Base-by-base conservation (phyloP, 1,140 invertebrate species). In the Drosophila aff. region DNA sequence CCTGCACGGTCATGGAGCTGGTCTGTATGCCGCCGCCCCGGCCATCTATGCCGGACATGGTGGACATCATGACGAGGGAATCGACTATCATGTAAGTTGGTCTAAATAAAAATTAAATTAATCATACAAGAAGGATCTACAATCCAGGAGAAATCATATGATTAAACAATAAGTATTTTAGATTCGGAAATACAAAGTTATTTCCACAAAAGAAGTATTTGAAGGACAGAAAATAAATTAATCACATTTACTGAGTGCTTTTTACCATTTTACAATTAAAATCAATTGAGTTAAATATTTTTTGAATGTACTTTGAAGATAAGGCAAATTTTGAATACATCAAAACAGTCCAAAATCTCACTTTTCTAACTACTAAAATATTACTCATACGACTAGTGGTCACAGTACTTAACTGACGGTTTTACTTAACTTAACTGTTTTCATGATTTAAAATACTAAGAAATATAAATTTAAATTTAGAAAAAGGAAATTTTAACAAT, bases 41-140 rank as follows among this genome's bases (percentile, higher is more conserved):
- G 89, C 75, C 28, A 69, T 87, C 44, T 91, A 91, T 74, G 91
- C 84, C 60, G 75, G 73, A 28, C 85, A 89, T 68, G 85, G 81
- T 40, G 53, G 53, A 13, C 75, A 74, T 52, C 89, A 71, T 16
- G 91, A 92, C 47, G 91, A 92, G 72, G 91, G 91, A 69, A 78
- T 92, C 52, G 91, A 92, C 64, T 92, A 92, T 61, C 85, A 92
- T 81, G 91, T 92, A 90, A 92, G 91, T 67, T 36, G 44, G 26
- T 11, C 8, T n/a, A 3, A 6, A 3, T 16, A 18, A 4, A 28
- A 23, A 18, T 10, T 4, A 43, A 3, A 21, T 8, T 9, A 53
- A 36, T 21, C 3, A 5, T 8, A 15, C 28, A 9, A 21, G 3
- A 38, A 21, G 16, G 33, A 13, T 21, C 2, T 31, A 6, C 6